These are phyloP conservation scores for Acrocyrtus sp. DNA, from an alignment of 2,888 invertebrate genomes.

Conservation along the genomic window DNA sequence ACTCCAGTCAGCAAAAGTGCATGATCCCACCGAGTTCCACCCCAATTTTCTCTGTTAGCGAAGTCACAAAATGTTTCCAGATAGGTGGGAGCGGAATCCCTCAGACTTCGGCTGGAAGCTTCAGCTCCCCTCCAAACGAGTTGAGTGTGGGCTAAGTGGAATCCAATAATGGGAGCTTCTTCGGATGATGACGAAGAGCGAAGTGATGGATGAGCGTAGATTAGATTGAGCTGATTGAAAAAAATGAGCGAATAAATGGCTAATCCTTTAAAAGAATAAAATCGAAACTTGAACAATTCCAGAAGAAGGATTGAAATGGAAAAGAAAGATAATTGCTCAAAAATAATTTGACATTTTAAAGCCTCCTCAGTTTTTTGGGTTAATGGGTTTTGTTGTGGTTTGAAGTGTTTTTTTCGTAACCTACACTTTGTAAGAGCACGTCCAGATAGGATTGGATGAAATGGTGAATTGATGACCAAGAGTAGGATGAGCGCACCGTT, in stretches of 20 bases:
- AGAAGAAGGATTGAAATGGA: constrained; percentile 11
- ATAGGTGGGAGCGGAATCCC: constrained; percentile 15
- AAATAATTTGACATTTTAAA: constrained; percentile 25
- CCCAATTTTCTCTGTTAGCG: constrained; percentile 33
- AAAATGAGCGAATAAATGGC: neutral
- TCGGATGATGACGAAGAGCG: constrained; percentile 19
- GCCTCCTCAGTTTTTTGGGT: no score
- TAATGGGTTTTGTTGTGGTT: no score
- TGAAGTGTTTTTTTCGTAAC: no score
- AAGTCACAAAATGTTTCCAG: constrained; percentile 40
- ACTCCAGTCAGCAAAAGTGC: constrained; percentile 48
- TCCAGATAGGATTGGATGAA: constrained; percentile 20
- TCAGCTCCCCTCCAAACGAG: constrained; percentile 17
- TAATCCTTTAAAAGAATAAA: constrained; percentile 10
- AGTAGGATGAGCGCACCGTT: neutral
- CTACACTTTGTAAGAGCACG: constrained; percentile 26
- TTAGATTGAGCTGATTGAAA: constrained; percentile 43
- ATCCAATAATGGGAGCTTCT: constrained; percentile 26
- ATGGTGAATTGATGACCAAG: neutral
- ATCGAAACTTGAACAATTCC: neutral
- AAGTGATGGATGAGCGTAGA: constrained; percentile 47
- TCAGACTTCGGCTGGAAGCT: neutral
- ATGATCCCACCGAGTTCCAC: constrained; percentile 39
- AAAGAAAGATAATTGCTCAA: constrained; percentile 18
- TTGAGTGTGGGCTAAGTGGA: constrained; percentile 32